Conservation (phyloP, 2,113 vertebrate species). For the Orcinus orca region DNA sequence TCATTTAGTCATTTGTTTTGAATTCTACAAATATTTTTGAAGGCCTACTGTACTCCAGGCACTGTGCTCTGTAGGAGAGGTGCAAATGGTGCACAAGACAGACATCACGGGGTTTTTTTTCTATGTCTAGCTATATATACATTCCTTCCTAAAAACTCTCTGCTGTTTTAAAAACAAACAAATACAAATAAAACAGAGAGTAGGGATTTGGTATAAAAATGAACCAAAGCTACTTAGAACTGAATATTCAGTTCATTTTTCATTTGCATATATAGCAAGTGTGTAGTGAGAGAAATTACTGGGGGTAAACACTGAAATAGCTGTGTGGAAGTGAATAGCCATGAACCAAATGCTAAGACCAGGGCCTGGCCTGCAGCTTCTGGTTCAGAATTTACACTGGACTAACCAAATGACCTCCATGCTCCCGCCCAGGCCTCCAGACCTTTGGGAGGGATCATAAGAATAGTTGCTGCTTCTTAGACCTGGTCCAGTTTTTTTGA, state of each 20-base stretch:
- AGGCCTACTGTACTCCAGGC: neutral
- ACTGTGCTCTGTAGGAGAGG: neutral
- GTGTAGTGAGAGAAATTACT: neutral
- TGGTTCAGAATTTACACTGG: neutral
- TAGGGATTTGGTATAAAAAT: neutral
- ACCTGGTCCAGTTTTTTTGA: neutral
- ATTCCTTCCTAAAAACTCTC: neutral
- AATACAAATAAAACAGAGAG: neutral
- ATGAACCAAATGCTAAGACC: neutral
- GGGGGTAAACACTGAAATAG: neutral
- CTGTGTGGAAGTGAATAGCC: neutral
- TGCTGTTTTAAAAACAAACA: conserved; percentile 12
- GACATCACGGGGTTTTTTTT: neutral
- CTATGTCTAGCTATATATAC: neutral
- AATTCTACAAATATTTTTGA: neutral
- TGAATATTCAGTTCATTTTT: neutral
- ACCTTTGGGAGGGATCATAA: neutral
- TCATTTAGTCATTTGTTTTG: neutral
- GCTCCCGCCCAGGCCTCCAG: neutral
- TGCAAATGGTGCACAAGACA: neutral
- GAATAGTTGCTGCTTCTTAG: neutral
- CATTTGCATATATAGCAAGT: neutral
- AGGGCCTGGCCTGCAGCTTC: neutral
- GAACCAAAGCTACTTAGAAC: neutral
- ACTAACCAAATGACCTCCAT: neutral